Evolutionary conservation across 2,797 vertebrate species (phyloP), one percentile per base, ranked within the genome.

Genomic region (Martes flavigula): DNA sequence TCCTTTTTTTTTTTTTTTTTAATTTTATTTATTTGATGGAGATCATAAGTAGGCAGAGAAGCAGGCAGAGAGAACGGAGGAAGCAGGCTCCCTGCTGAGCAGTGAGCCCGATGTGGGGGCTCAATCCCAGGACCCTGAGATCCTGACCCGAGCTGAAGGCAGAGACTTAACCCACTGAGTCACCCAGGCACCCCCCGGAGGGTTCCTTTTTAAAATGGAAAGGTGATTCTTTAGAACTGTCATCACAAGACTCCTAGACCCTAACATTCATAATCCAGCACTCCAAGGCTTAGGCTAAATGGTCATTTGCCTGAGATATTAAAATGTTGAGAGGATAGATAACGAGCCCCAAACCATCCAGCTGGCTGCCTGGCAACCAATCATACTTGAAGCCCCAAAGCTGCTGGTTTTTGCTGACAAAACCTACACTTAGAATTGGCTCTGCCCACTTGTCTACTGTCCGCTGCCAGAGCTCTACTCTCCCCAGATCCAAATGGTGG

Each of bases 131-230:
- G n/a, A n/a, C n/a, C n/a, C n/a, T n/a, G n/a, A n/a, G n/a, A n/a
- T n/a, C n/a, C n/a, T n/a, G n/a, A n/a, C n/a, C n/a, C n/a, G n/a
- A n/a, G n/a, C n/a, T n/a, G n/a, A n/a, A n/a, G n/a, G n/a, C n/a
- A n/a, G n/a, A n/a, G n/a, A n/a, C n/a, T n/a, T n/a, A n/a, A n/a
- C n/a, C n/a, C n/a, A n/a, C n/a, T n/a, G n/a, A n/a, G n/a, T n/a
- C n/a, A n/a, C n/a, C n/a, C n/a, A n/a, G n/a, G n/a, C n/a, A n/a
- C n/a, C n/a, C n/a, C n/a, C n/a, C 38, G 46, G 64, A 96, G 46
- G 32, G 18, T 88, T 85, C n/a, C 30, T 62, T 97, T 95, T 90
- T 68, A 54, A 78, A 90, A 86, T 64, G 48, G 90, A 88, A 96
- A 92, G 12, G 30, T 81, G 43, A 23, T 77, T 83, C n/a, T 88